phyloP scores from a whole-genome alignment of 2,797 vertebrate species.

The Smutsia gigantea region DNA sequence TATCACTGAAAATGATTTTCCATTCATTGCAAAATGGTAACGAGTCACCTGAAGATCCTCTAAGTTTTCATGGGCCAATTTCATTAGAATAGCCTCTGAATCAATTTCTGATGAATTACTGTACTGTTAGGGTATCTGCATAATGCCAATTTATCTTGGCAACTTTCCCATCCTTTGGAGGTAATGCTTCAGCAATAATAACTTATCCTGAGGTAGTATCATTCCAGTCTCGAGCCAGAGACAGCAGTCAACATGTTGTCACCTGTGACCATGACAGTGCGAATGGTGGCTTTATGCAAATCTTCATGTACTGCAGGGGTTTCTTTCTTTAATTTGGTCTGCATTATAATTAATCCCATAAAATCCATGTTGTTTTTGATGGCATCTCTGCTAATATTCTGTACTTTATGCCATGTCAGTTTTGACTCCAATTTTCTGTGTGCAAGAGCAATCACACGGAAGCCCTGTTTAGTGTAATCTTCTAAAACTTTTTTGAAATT shows the following conservation, averaged over 20 bases:
- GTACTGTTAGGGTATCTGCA: conserved; percentile 90
- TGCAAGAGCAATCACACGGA: conserved; percentile 97
- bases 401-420: conserved; percentile 97
- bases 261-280: conserved; percentile 99
- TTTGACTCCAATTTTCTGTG: conserved; percentile 96
- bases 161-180: conserved; percentile 94
- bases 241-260: conserved; percentile 99
- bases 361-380: conserved; percentile 98
- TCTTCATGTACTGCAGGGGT: conserved; percentile 94
- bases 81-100: conserved; percentile 93
- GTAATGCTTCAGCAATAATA: conserved; percentile 96
- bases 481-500: conserved; percentile 94
- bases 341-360: conserved; percentile 98
- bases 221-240: conserved; percentile 99
- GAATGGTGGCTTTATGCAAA: conserved; percentile 94
- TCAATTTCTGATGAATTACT: conserved; percentile 86
- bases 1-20: conserved; percentile 96
- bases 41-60: conserved; percentile 89
- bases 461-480: conserved; percentile 96
- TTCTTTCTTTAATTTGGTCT: conserved; percentile 98
- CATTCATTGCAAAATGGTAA: conserved; percentile 98
- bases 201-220: conserved; percentile 96
- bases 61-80: conserved; percentile 89
- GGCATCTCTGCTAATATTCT: conserved; percentile 95
- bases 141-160: conserved; percentile 98